Evolutionary conservation across 2,888 invertebrate species (phyloP).

Genomic region (Eilema sororculum): DNA sequence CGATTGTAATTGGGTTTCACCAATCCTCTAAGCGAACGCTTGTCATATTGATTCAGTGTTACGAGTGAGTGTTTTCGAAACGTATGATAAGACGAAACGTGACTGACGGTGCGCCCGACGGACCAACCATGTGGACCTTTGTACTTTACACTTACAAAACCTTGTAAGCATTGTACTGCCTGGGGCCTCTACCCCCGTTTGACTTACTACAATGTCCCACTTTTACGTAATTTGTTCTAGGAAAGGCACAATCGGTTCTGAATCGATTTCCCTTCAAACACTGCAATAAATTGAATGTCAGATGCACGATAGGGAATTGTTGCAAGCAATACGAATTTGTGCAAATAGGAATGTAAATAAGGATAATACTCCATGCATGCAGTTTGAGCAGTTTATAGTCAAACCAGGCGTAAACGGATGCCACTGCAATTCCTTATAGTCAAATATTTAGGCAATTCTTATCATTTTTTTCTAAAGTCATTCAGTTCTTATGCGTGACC

Average conservation of each 20-base stretch:
- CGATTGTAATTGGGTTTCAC: slow-evolving; percentile 64
- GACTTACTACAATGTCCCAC: slow-evolving; percentile 47
- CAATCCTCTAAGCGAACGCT: slow-evolving; percentile 77
- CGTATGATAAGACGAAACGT: slow-evolving; percentile 78
- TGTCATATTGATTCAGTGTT: slow-evolving; percentile 79
- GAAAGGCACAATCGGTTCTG: slow-evolving; percentile 31
- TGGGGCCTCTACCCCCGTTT: slow-evolving; percentile 17
- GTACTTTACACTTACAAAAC: slow-evolving; percentile 58
- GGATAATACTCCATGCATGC: neutral
- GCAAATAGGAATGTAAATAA: slow-evolving; percentile 7
- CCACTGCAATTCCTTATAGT: neutral
- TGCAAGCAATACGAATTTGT: slow-evolving; percentile 19
- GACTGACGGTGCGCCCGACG: slow-evolving; percentile 64
- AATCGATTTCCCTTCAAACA: slow-evolving; percentile 35
- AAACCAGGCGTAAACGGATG: neutral
- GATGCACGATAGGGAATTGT: slow-evolving; percentile 41
- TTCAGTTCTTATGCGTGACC: neutral
- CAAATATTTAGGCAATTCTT: neutral
- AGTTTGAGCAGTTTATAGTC: slow-evolving; percentile 6
- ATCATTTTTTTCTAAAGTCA: neutral
- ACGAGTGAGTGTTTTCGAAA: slow-evolving; percentile 74
- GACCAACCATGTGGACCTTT: slow-evolving; percentile 71
- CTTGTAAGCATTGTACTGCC: slow-evolving; percentile 57
- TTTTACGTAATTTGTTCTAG: slow-evolving; percentile 45
- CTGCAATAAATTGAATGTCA: slow-evolving; percentile 50